Evolutionary conservation across 1,140 invertebrate genomes (phyloP).

Genomic region (Caerostris darwini): DNA sequence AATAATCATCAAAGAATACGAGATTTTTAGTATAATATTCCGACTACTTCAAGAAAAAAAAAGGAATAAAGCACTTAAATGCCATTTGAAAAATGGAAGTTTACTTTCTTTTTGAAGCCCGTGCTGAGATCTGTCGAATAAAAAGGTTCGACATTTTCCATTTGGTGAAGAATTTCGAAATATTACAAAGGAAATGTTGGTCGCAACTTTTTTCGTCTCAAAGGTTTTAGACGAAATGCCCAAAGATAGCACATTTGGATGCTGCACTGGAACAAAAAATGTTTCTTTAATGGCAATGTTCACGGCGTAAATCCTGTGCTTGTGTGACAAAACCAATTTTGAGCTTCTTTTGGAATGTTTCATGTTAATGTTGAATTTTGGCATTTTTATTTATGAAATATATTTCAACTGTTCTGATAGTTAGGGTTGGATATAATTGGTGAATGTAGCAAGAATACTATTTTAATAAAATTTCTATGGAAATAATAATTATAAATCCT

Average conservation of each 20-base stretch:
- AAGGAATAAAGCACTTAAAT: background rate
- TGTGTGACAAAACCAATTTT: background rate
- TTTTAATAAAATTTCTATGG: too few species aligned
- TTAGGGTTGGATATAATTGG: too few species aligned
- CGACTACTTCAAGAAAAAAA: background rate
- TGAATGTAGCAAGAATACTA: too few species aligned
- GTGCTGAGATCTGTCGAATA: background rate
- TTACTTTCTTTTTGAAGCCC: background rate
- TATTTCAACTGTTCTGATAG: too few species aligned
- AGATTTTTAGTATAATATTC: background rate
- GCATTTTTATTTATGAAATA: background rate
- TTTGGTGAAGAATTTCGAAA: slow-evolving; percentile 7
- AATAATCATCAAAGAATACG: background rate
- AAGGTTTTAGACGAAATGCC: background rate
- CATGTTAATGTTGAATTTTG: background rate
- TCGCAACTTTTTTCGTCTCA: background rate
- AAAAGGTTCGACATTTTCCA: slow-evolving; percentile 8
- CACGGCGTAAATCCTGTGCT: background rate
- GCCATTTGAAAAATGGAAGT: background rate
- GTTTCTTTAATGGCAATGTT: background rate
- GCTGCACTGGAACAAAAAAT: background rate
- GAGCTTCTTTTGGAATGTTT: background rate
- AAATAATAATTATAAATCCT: background rate
- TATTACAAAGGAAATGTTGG: slow-evolving; percentile 1
- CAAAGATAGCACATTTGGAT: background rate